Conservation (phyloP, 92 coral and sea anemone species). For the Paragorgia papillata region DNA sequence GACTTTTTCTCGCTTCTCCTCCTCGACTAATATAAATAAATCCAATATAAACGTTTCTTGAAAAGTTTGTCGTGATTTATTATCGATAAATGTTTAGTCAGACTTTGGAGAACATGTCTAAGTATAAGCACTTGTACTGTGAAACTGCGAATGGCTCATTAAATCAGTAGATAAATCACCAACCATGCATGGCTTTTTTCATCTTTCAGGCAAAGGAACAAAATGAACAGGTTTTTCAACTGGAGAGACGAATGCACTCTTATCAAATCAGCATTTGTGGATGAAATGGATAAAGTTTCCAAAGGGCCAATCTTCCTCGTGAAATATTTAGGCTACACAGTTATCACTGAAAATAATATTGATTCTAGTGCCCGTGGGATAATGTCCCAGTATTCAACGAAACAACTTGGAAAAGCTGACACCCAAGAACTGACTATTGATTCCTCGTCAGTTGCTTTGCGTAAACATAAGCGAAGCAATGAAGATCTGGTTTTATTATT, state of each 20-base stretch:
- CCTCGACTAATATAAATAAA: no score
- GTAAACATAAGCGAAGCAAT: not conserved
- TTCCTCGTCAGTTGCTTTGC: not conserved
- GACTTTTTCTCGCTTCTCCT: no score
- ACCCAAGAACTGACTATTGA: constrained; percentile 6
- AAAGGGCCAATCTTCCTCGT: constrained; percentile 4
- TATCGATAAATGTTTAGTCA: no score
- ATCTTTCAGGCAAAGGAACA: no score
- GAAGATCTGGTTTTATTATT: not conserved
- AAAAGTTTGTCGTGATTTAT: no score
- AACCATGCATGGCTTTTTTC: no score
- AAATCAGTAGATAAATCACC: no score
- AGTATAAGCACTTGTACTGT: no score
- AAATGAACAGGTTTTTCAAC: not conserved
- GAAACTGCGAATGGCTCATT: no score
- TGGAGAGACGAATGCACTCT: not conserved
- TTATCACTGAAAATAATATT: not conserved
- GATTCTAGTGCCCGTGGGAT: constrained; percentile 9
- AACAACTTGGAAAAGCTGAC: not conserved
- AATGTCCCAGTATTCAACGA: not conserved
- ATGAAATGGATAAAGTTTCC: not conserved
- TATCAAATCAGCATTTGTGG: not conserved
- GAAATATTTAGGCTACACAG: constrained; percentile 13
- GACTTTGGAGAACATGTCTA: no score
- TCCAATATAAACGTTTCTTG: no score